These are phyloP conservation scores for Limenitis camilla DNA, from an alignment of 2,888 invertebrate species.

Conservation along the genomic window DNA sequence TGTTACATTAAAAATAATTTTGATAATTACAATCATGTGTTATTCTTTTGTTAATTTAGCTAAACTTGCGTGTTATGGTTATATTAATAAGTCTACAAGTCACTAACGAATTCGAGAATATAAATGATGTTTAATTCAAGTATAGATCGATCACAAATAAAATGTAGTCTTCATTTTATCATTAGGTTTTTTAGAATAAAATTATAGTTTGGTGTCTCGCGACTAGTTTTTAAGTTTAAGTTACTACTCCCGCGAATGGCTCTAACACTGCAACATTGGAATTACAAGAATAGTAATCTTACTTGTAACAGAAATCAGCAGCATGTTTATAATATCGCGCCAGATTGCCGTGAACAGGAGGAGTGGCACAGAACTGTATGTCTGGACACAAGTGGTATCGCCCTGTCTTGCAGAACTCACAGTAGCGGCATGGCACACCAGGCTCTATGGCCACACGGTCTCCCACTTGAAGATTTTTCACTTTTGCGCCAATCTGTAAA, in stretches of 20 bases:
- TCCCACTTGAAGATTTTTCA: slow-evolving; percentile 68
- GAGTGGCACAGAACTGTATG: slow-evolving; percentile 95
- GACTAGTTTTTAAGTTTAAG: too few relatives aligned
- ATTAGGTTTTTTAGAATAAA: slow-evolving; percentile 38
- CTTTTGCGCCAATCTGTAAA: slow-evolving; percentile 66
- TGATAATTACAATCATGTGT: too few relatives aligned
- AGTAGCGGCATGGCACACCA: slow-evolving; percentile 89
- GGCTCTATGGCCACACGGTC: slow-evolving; percentile 93
- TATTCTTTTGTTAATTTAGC: too few relatives aligned
- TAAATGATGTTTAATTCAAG: too few relatives aligned
- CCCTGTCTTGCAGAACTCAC: slow-evolving; percentile 89
- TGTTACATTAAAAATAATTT: too few relatives aligned
- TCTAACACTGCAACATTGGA: too few relatives aligned
- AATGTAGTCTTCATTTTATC: slow-evolving; percentile 91
- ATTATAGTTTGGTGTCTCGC: too few relatives aligned
- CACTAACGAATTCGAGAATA: too few relatives aligned
- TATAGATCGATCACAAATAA: too few relatives aligned
- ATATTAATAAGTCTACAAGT: too few relatives aligned
- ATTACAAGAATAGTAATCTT: slow-evolving; percentile 23
- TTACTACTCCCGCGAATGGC: too few relatives aligned
- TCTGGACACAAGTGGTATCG: slow-evolving; percentile 93
- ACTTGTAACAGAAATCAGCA: slow-evolving; percentile 92
- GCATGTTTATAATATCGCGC: slow-evolving; percentile 91
- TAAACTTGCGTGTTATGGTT: too few relatives aligned
- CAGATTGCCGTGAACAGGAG: slow-evolving; percentile 93